phyloP scores from a whole-genome alignment of 2,113 vertebrate species.

The Nesoenas mayeri region DNA sequence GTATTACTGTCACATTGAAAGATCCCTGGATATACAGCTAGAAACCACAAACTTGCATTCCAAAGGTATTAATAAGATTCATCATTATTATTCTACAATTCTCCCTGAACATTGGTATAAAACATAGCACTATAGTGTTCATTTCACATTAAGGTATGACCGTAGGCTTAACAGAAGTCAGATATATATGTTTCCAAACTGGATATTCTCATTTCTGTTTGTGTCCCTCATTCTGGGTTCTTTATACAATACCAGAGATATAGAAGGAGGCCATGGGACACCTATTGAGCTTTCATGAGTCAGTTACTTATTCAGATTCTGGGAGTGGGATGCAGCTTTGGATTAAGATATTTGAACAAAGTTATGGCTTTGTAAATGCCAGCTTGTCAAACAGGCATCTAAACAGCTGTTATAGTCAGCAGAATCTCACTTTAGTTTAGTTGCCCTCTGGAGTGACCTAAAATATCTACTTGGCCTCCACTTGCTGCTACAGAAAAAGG shows the following conservation, averaged over 20 bases:
- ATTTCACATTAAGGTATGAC: not conserved
- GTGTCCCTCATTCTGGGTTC: not conserved
- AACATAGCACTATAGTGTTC: not conserved
- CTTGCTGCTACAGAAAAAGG: not conserved
- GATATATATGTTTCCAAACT: not conserved
- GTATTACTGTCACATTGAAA: not conserved
- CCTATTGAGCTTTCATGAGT: not conserved
- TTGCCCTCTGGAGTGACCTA: not conserved
- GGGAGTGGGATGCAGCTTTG: not conserved
- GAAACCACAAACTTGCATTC: not conserved
- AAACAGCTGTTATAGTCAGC: not conserved
- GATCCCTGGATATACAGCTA: not conserved
- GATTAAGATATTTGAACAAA: not conserved
- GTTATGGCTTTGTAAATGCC: not conserved
- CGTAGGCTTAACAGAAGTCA: not conserved
- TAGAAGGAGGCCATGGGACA: not conserved
- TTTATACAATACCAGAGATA: not conserved
- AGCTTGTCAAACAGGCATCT: not conserved
- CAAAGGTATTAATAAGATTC: not conserved
- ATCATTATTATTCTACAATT: not conserved
- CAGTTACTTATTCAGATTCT: not conserved
- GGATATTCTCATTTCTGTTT: not conserved
- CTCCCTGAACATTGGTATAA: not conserved
- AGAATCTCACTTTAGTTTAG: not conserved
- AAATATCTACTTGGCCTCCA: not conserved